A percentile compares a stretch with the other conserved stretches of the same genome.
phyloP scores from a whole-genome alignment of 2,113 vertebrate species.

The Gallinago jamesoni region DNA sequence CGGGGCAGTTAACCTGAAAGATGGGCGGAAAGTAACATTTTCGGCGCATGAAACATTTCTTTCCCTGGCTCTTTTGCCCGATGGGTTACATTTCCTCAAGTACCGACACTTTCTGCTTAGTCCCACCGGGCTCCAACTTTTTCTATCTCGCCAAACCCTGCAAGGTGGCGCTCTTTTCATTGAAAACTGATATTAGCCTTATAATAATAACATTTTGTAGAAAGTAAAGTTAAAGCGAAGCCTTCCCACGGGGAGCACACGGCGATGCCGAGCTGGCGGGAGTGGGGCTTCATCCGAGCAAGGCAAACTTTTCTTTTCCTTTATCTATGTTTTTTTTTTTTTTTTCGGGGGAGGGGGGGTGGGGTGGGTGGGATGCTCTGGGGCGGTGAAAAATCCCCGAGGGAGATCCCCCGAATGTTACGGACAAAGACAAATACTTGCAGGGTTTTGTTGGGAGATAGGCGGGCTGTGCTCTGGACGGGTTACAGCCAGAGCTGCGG shows the following conservation, averaged over 20 bases:
- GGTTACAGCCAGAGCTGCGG: background rate
- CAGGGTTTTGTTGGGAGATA: background rate
- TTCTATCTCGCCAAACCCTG: slow-evolving; percentile 59
- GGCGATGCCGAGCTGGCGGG: background rate
- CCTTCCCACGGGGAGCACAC: background rate
- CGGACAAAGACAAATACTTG: background rate
- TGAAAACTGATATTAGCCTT: slow-evolving; percentile 19
- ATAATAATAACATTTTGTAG: slow-evolving; percentile 46
- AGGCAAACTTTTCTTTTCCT: background rate
- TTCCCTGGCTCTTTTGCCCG: background rate
- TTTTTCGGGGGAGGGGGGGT: background rate
- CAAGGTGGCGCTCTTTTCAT: slow-evolving; percentile 82
- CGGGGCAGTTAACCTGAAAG: background rate
- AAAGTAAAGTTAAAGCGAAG: slow-evolving; percentile 57
- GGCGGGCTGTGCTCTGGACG: background rate
- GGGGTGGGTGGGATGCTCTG: background rate
- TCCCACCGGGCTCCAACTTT: slow-evolving; percentile 46
- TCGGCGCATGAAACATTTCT: background rate
- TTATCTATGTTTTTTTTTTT: background rate
- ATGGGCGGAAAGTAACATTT: background rate
- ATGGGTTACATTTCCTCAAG: background rate
- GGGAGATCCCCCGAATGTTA: background rate
- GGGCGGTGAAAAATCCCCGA: background rate
- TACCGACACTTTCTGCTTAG: background rate
- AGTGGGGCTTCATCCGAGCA: background rate